Evolutionary conservation across 2,113 vertebrate species (phyloP).

Genomic region (Oncorhynchus keta): DNA sequence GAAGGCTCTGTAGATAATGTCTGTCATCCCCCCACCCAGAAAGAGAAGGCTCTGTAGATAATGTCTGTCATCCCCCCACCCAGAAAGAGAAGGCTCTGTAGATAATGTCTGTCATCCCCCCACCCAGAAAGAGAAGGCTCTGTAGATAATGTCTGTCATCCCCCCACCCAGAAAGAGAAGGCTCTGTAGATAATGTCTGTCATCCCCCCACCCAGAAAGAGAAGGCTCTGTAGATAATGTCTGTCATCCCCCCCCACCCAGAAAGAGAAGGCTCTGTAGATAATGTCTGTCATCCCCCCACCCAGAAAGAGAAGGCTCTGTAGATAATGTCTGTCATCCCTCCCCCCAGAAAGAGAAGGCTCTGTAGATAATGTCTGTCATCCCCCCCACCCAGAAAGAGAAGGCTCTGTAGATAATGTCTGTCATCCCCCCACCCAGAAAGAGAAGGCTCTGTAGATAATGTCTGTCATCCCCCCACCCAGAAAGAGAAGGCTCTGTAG

Average conservation of each 20-base stretch:
- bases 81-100: slow-evolving; percentile 88
- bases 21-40: slow-evolving; percentile 72
- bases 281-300: no score
- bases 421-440: slow-evolving; percentile 73
- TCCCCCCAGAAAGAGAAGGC: background rate
- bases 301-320: no score
- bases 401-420: slow-evolving; percentile 61
- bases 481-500: slow-evolving; percentile 87
- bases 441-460: slow-evolving; percentile 78
- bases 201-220: no score
- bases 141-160: slow-evolving; percentile 26
- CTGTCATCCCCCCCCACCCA: no score
- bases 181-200: no score
- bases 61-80: slow-evolving; percentile 32
- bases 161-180: slow-evolving; percentile 81
- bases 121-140: slow-evolving; percentile 88
- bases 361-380: no score
- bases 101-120: no score
- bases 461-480: slow-evolving; percentile 39
- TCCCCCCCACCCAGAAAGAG: slow-evolving; percentile 82
- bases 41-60: slow-evolving; percentile 76
- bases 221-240: no score
- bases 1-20: no score
- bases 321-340: background rate
- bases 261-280: no score